A percentile compares a stretch with the other conserved stretches of the same genome.
These are phyloP conservation scores for Thamnaconus septentrionalis DNA, from an alignment of 2,113 vertebrate species.

Conservation along the genomic window DNA sequence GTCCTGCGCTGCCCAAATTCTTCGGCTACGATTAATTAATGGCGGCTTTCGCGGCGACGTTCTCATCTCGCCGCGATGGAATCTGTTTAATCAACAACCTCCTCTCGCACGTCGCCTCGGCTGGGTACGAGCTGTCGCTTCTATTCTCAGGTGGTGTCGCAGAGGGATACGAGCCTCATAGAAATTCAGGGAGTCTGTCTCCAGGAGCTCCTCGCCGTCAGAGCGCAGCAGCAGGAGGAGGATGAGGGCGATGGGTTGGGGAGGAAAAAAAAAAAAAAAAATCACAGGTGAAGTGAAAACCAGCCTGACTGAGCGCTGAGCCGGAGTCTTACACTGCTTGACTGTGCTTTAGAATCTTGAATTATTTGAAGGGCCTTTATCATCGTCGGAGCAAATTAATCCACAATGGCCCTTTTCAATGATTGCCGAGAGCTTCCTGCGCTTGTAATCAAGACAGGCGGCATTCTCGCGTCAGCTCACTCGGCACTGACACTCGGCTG, in stretches of 20 bases:
- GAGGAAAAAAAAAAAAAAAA: constrained; percentile 21
- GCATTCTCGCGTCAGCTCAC: constrained; percentile 49
- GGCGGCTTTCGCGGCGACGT: constrained; percentile 46
- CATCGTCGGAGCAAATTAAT: constrained; percentile 56
- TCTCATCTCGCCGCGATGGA: constrained; percentile 49
- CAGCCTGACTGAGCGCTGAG: constrained; percentile 22
- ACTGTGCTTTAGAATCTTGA: constrained; percentile 49
- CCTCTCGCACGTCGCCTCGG: constrained; percentile 62
- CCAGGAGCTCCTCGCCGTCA: constrained; percentile 36
- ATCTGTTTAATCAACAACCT: constrained; percentile 76
- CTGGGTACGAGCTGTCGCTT: constrained; percentile 53
- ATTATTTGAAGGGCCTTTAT: constrained; percentile 54
- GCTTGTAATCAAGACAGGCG: constrained; percentile 58
- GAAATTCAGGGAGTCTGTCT: constrained; percentile 59
- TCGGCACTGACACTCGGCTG: constrained; percentile 45
- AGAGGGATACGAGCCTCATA: constrained; percentile 60
- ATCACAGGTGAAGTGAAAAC: constrained; percentile 34
- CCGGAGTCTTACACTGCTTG: constrained; percentile 36
- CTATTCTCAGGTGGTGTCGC: constrained; percentile 56
- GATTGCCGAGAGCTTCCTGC: constrained; percentile 40
- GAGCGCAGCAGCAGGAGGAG: no score
- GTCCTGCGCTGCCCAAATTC: constrained; percentile 39
- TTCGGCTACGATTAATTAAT: constrained; percentile 69
- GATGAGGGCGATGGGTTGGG: background rate
- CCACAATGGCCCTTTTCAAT: constrained; percentile 20